phyloP scores from a whole-genome alignment of 2,113 vertebrate genomes.

The Neotoma lepida region DNA sequence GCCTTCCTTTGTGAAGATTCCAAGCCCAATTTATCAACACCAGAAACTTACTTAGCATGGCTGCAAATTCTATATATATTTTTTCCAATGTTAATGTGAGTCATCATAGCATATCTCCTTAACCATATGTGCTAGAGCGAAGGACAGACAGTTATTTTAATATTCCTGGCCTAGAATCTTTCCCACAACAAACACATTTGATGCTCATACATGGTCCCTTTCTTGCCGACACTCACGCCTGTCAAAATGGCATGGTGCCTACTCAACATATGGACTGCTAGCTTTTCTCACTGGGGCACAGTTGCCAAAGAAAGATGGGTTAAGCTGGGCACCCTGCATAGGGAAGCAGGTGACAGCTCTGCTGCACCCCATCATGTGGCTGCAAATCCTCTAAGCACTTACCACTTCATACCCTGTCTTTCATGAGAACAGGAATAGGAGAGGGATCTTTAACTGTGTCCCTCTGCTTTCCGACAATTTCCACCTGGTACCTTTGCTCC shows the following conservation, averaged over 20 bases:
- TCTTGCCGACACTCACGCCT: conserved; percentile 76
- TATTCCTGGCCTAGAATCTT: conserved; percentile 80
- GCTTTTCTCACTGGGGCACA: conserved; percentile 75
- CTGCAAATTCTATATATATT: conserved; percentile 72
- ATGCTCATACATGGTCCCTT: conserved; percentile 62
- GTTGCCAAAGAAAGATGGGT: conserved; percentile 82
- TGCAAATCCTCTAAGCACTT: conserved; percentile 31
- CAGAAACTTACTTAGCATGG: conserved; percentile 68
- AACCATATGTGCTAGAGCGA: conserved; percentile 76
- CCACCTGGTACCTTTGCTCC: conserved; percentile 21
- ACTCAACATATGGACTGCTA: conserved; percentile 77
- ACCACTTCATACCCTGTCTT: conserved; percentile 48
- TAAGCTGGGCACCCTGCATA: conserved; percentile 69
- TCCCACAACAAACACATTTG: conserved; percentile 78
- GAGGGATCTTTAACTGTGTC: not conserved
- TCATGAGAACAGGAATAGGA: conserved; percentile 13
- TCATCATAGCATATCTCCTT: conserved; percentile 67
- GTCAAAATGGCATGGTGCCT: conserved; percentile 78
- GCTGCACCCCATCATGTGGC: conserved; percentile 47
- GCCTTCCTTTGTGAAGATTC: conserved; percentile 65
- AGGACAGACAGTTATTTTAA: conserved; percentile 79
- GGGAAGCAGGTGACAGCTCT: conserved; percentile 63
- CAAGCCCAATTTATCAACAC: conserved; percentile 54
- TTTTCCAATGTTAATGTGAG: conserved; percentile 75
- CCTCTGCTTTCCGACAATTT: conserved; percentile 51